A percentile compares a stretch with the other conserved stretches of the same genome.
Conservation (phyloP, 2,888 invertebrate species). For the Napeogenes sylphis region DNA sequence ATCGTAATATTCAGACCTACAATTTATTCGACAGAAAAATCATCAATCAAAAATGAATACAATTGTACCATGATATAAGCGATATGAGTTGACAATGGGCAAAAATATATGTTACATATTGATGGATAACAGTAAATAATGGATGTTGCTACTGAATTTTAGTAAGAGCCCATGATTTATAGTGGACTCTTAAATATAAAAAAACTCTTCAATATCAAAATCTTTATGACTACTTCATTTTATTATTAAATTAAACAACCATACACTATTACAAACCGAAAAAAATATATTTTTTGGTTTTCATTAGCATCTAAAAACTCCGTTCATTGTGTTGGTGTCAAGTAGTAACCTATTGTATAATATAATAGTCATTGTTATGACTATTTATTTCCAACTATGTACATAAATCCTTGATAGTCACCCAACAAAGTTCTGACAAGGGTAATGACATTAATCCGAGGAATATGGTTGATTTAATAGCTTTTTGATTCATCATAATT, state of each 20-base stretch:
- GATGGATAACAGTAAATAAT: slow-evolving; percentile 3
- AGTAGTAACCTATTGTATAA: too few relatives aligned
- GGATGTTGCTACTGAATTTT: not conserved
- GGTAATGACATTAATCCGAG: slow-evolving; percentile 24
- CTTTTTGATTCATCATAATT: slow-evolving; percentile 8
- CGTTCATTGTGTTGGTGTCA: too few relatives aligned
- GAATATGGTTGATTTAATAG: slow-evolving; percentile 20
- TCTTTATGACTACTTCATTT: too few relatives aligned
- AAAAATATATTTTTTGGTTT: too few relatives aligned
- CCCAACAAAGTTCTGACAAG: slow-evolving; percentile 19
- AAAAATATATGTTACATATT: not conserved
- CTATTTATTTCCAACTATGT: not conserved
- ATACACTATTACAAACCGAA: too few relatives aligned
- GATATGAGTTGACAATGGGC: slow-evolving; percentile 3
- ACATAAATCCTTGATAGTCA: slow-evolving; percentile 8
- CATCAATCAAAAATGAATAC: slow-evolving; percentile 10
- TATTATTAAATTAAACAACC: too few relatives aligned
- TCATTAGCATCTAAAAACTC: too few relatives aligned
- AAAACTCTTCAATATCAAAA: too few relatives aligned
- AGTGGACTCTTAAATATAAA: too few relatives aligned
- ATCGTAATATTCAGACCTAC: slow-evolving; percentile 6
- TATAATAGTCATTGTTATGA: not conserved
- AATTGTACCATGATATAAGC: slow-evolving; percentile 9
- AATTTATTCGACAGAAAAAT: slow-evolving; percentile 9
- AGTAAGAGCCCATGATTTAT: too few relatives aligned